Conservation (phyloP, 2,888 invertebrate species). For the Drosophila phalerata region DNA sequence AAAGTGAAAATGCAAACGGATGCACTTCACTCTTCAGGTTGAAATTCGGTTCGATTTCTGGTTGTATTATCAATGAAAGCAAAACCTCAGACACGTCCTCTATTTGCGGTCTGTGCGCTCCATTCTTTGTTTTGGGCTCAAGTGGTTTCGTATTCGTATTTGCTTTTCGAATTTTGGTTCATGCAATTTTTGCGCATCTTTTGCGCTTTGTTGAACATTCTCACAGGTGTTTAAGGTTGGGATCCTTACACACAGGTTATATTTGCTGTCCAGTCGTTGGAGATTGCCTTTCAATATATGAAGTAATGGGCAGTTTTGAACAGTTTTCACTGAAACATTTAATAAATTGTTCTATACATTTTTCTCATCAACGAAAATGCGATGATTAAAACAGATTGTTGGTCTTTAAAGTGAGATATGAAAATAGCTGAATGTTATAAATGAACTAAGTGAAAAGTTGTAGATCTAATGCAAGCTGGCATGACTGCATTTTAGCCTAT, state of each 20-base stretch:
- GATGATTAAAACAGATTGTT: conserved; percentile 45
- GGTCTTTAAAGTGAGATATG: conserved; percentile 3
- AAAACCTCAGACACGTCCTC: conserved; percentile 34
- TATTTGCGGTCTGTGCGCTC: conserved; percentile 61
- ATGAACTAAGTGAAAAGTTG: conserved; percentile 65
- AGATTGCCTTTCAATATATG: conserved; percentile 38
- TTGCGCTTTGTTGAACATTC: conserved; percentile 73
- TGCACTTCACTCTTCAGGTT: conserved; percentile 63
- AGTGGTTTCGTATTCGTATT: conserved; percentile 73
- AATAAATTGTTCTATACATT: too few species aligned
- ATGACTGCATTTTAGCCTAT: conserved; percentile 31
- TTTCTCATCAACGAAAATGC: conserved; percentile 3
- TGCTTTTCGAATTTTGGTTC: conserved; percentile 45
- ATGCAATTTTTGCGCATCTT: conserved; percentile 77
- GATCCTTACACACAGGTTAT: conserved; percentile 44
- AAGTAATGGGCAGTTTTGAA: conserved; percentile 8
- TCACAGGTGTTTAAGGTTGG: conserved; percentile 65
- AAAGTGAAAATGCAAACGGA: conserved; percentile 80
- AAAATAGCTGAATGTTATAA: conserved; percentile 39
- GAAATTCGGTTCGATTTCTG: conserved; percentile 24
- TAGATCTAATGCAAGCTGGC: conserved; percentile 52
- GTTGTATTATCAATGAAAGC: conserved; percentile 30
- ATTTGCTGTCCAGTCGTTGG: conserved; percentile 66
- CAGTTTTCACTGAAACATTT: not conserved
- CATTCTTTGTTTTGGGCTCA: conserved; percentile 58